Conservation (phyloP, 2,113 vertebrate species). For the Charadrius vociferus region DNA sequence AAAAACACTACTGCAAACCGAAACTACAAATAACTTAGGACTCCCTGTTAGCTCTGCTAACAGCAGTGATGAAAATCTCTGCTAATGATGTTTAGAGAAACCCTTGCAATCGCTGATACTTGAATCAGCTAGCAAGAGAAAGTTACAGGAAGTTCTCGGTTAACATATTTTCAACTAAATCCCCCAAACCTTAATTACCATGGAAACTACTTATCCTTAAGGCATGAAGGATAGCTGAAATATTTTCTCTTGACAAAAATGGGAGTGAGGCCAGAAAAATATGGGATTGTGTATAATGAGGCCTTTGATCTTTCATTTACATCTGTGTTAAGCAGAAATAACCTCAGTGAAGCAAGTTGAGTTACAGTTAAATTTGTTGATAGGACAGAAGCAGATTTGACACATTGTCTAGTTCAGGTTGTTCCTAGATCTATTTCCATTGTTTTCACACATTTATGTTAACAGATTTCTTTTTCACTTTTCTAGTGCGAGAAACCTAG, state of each 20-base stretch:
- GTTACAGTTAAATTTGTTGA: background rate
- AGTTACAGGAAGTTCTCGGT: background rate
- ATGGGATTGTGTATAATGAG: background rate
- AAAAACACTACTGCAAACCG: background rate
- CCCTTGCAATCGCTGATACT: background rate
- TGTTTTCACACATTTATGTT: background rate
- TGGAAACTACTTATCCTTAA: slow-evolving; percentile 39
- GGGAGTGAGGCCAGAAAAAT: background rate
- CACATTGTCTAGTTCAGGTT: background rate
- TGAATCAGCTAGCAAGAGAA: background rate
- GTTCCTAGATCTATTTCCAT: background rate
- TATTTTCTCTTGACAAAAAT: slow-evolving; percentile 24
- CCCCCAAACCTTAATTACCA: slow-evolving; percentile 11
- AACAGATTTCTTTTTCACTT: background rate
- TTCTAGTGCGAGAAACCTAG: background rate
- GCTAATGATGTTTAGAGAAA: background rate
- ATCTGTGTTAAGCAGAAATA: background rate
- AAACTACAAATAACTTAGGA: background rate
- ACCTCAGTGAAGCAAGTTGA: background rate
- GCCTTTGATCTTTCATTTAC: slow-evolving; percentile 2
- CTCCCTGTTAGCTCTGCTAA: background rate
- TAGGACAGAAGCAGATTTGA: background rate
- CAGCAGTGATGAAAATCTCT: background rate
- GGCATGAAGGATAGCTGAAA: background rate
- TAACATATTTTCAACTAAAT: background rate